A percentile compares a stretch with the other conserved stretches of the same genome.
These are phyloP conservation scores for Agrilus biguttatus DNA, from an alignment of 2,888 invertebrate genomes.

Conservation along the genomic window DNA sequence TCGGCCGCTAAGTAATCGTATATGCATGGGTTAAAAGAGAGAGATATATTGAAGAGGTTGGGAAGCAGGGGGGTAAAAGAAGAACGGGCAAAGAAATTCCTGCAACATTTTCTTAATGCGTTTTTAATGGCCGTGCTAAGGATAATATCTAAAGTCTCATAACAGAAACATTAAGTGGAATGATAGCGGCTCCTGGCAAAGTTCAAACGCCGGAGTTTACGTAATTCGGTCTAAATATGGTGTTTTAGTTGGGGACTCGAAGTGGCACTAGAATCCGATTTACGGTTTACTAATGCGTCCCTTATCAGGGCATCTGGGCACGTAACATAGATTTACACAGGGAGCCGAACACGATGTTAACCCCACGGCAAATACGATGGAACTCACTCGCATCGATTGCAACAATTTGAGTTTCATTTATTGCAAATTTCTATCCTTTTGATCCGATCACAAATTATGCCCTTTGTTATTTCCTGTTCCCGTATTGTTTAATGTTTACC, in stretches of 20 bases:
- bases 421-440: background rate
- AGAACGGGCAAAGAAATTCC: constrained; percentile 5
- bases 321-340: constrained; percentile 33
- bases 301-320: constrained; percentile 34
- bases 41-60: too few species aligned
- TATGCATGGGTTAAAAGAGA: too few species aligned
- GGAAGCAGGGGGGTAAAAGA: too few species aligned
- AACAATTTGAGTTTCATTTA: background rate
- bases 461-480: too few species aligned
- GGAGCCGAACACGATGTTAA: constrained; percentile 16
- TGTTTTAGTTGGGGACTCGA: constrained; percentile 14
- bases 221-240: constrained; percentile 15
- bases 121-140: constrained; percentile 7
- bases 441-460: too few species aligned
- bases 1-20: too few species aligned
- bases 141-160: constrained; percentile 8
- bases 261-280: constrained; percentile 28
- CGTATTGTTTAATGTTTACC: too few species aligned
- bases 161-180: constrained; percentile 12
- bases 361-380: constrained; percentile 23
- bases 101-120: constrained; percentile 6
- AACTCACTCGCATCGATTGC: background rate
- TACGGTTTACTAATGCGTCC: constrained; percentile 37
- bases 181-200: constrained; percentile 13
- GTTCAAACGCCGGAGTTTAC: constrained; percentile 12